phyloP scores from a whole-genome alignment of 2,888 invertebrate species.

The Lasius platythorax region DNA sequence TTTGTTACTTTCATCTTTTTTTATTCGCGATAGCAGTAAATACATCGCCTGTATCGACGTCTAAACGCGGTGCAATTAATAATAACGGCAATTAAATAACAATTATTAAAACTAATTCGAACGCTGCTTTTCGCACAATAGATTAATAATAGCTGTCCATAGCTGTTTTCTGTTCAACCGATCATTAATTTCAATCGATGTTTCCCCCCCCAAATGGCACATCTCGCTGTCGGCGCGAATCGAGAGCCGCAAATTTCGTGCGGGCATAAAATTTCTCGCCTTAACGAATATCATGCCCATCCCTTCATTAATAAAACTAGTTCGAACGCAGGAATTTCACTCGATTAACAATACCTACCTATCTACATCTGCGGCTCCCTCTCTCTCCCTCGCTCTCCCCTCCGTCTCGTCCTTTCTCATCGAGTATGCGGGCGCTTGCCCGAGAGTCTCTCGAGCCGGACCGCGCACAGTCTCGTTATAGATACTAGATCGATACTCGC shows the following conservation, averaged over 20 bases:
- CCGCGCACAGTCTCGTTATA: constrained; percentile 70
- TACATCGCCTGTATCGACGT: neutral
- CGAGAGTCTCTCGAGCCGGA: constrained; percentile 21
- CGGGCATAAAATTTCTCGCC: constrained; percentile 31
- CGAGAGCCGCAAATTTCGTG: constrained; percentile 53
- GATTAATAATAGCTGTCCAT: neutral
- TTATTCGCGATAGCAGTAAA: neutral
- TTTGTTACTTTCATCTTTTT: neutral
- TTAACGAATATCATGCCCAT: constrained; percentile 63
- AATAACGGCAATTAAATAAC: neutral
- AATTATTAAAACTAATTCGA: neutral
- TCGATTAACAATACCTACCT: constrained; percentile 59
- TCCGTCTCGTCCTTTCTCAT: constrained; percentile 40
- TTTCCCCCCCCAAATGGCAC: neutral
- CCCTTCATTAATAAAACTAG: constrained; percentile 69
- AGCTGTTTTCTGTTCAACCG: neutral
- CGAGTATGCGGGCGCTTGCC: constrained; percentile 1
- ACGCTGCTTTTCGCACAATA: neutral
- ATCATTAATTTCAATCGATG: neutral
- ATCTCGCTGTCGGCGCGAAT: neutral
- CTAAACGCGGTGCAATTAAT: neutral
- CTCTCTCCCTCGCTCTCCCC: neutral
- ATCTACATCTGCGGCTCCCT: constrained; percentile 16
- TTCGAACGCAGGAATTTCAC: constrained; percentile 61
- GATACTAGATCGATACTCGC: constrained; percentile 66